Evolutionary conservation across 2,797 vertebrate genomes (phyloP), one percentile per base, ranked within the genome.

Genomic region (Peromyscus nudipes): DNA sequence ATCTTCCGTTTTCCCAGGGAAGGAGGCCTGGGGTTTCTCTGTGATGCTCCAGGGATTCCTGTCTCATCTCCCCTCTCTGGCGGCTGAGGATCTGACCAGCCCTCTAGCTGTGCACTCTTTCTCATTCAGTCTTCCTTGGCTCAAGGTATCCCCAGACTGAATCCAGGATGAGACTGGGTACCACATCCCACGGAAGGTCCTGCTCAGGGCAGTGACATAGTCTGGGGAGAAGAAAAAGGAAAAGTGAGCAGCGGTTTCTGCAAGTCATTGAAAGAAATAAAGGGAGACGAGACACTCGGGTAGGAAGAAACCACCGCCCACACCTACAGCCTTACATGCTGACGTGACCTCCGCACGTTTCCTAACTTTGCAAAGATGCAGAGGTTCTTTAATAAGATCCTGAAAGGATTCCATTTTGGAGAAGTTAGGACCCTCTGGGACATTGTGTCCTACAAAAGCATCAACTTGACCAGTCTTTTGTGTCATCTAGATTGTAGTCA

Each of bases 401-500:
- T 55, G 57, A 52, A 85, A 87, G 27, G 25, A 83, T 62, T 80
- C 23, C 37, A 29, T 87, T 52, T 82, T 91, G 5, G 71, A 73
- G 34, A 5, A 92, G 60, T 5, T 90, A 43, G 75, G 43, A 16
- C 77, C 79, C 21, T 43, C 60, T 14, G 17, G 34, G 40, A 2
- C 6, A 86, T 91, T 76, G 14, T 77, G 82, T 89, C 31, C 23
- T 0, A 37, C 64, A 71, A 92, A 86, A 89, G 23, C 14, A 25
- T 34, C 27, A 91, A 92, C n/a, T 71, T 40, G 4, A 83, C 13
- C 21, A 92, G 27, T 16, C 83, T 89, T 92, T 40, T 80, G n/a
- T 40, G 13, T 69, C 57, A 93, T 73, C 83, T 75, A 73, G 52
- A 5, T 96, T 94, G 76, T 71, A 76, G 46, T 93, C 43, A 82